Evolutionary conservation across 2,113 vertebrate species (phyloP).

Genomic region (Takifugu flavidus): DNA sequence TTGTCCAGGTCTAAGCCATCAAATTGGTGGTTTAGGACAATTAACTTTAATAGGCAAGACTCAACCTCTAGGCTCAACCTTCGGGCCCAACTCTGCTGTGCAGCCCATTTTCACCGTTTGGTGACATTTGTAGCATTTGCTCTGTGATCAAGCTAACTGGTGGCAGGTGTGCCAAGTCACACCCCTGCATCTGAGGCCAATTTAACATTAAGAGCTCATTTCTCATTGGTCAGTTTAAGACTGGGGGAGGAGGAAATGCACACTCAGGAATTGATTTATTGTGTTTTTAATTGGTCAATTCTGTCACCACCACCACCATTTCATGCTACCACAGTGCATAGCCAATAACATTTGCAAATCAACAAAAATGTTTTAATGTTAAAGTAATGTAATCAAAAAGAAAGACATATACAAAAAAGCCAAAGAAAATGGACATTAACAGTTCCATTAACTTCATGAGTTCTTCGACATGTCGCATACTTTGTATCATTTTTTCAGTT

Average conservation of each 20-base stretch:
- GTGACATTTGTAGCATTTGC: not conserved
- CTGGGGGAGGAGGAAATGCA: not conserved
- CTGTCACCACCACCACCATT: not conserved
- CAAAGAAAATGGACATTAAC: not conserved
- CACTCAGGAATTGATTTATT: not conserved
- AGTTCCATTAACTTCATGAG: not conserved
- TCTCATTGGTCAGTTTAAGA: slow-evolving; percentile 16
- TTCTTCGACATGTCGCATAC: not conserved
- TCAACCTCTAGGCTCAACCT: too few species aligned
- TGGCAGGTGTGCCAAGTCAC: slow-evolving; percentile 15
- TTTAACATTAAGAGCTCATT: not conserved
- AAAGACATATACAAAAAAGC: slow-evolving; percentile 9
- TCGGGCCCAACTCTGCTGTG: too few species aligned
- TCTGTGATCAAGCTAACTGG: not conserved
- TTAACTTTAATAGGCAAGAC: too few species aligned
- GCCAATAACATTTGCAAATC: not conserved
- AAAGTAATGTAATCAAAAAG: slow-evolving; percentile 10
- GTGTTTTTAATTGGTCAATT: slow-evolving; percentile 43
- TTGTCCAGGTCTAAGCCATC: too few species aligned
- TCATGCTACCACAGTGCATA: slow-evolving; percentile 10
- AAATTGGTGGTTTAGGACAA: too few species aligned
- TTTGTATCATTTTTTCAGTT: slow-evolving; percentile 65
- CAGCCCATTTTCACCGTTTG: not conserved
- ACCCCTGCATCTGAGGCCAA: slow-evolving; percentile 25
- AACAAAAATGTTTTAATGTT: slow-evolving; percentile 6